Percentiles rank a stretch among this genome's conserved stretches.
These are phyloP conservation scores for Cyprinella venusta DNA, from an alignment of 2,797 vertebrate species.

Conservation along the genomic window DNA sequence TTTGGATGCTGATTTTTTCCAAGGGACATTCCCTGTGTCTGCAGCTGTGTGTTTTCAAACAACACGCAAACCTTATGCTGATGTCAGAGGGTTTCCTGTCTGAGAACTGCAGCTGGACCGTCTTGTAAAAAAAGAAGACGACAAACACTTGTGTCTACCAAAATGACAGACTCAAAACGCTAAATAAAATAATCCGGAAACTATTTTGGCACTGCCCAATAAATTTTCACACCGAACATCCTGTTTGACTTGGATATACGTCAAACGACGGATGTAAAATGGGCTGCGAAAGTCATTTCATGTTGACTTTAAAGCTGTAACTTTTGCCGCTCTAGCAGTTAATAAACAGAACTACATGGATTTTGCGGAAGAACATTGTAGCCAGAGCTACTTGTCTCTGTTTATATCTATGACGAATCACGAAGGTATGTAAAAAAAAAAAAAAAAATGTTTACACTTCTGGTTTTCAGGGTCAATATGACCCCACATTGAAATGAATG, in stretches of 20 bases:
- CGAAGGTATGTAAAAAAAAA: too few species aligned
- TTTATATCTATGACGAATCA: too few species aligned
- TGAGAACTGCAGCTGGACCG: conserved; percentile 59
- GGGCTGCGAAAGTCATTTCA: neutral
- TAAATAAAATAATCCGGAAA: neutral
- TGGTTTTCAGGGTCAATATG: too few species aligned
- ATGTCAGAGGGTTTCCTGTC: conserved; percentile 64
- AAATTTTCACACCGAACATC: neutral
- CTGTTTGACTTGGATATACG: neutral
- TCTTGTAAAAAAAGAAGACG: conserved; percentile 21
- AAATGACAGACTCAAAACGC: neutral
- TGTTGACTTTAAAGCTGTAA: neutral
- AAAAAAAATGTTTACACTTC: too few species aligned
- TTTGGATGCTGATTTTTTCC: conserved; percentile 4
- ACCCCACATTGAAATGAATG: too few species aligned
- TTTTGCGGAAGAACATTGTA: too few species aligned
- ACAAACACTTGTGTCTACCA: neutral
- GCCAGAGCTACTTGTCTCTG: too few species aligned
- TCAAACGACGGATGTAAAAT: neutral
- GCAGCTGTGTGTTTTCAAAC: conserved; percentile 61
- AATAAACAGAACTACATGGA: too few species aligned
- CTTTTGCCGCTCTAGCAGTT: too few species aligned
- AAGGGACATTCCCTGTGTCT: conserved; percentile 49
- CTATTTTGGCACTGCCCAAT: neutral
- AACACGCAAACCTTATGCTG: conserved; percentile 53